Base-by-base conservation (phyloP, 2,797 vertebrate genomes). In the Anguilla marmorata region DNA sequence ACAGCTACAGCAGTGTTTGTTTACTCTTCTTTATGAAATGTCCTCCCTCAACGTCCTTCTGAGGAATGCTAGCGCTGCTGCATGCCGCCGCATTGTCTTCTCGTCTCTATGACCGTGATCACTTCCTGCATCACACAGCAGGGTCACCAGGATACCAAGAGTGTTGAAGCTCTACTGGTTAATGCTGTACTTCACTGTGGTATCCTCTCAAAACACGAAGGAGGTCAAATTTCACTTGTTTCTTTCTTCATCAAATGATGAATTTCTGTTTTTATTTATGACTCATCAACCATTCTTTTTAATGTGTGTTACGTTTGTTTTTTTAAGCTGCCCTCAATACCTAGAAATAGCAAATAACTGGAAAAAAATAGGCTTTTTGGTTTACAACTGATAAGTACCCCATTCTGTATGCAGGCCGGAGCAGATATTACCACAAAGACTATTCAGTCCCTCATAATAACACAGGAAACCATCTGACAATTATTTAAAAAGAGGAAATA, bases 1-100 rank as follows among this genome's bases (percentile, higher is more conserved):
- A 24, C n/a, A 3, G 84, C 87, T 86, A 37, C 60, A 50, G 54
- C 74, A 45, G 58, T 84, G 69, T 88, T 85, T 88, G 87, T 85
- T 88, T 86, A 14, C 87, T 30, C 45, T 9, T 45, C 41, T 30
- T 82, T 82, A 82, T 82, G 79, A 82, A 24, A 45, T 76, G 48
- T 79, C 52, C 66, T 88, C 74, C 76, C 54, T 85, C 72, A 79
- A 69, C 83, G 50, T 84, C 83, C 83, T 79, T 84, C 41, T 48
- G 72, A 88, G 87, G 69, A 80, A 88, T 88, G 87, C 12, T 14
- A 14, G 54, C 19, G 27, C n/a, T n/a, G 41, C 56, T 27, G 27
- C 80, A 48, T 72, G 48, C 87, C 27, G 21, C 52, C 63, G 9
- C 82, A 84, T 85, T 72, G 27, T 85, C 60, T 54, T 52, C n/a